A percentile compares a stretch with the other conserved stretches of the same genome.
phyloP scores from a whole-genome alignment of 2,113 vertebrate genomes.

The Scalopus aquaticus region DNA sequence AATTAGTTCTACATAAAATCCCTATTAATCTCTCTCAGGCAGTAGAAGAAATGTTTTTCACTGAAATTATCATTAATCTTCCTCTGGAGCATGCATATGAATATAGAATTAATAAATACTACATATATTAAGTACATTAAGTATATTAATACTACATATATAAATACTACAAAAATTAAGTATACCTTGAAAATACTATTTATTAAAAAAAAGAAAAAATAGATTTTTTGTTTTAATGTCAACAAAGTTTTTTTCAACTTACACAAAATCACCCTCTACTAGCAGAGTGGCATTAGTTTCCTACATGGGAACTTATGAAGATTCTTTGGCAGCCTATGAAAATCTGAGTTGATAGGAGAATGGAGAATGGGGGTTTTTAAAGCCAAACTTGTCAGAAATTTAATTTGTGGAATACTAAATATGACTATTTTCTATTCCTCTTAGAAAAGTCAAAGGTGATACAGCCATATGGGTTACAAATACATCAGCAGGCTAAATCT shows the following conservation, averaged over 20 bases:
- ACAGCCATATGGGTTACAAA: conserved; percentile 73
- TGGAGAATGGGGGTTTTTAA: conserved; percentile 42
- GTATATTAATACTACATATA: neutral
- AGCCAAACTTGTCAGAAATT: conserved; percentile 70
- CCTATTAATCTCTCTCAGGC: neutral
- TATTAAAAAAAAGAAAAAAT: neutral
- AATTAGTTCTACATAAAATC: neutral
- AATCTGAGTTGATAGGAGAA: conserved; percentile 27
- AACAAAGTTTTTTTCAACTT: conserved; percentile 34
- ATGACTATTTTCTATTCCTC: conserved; percentile 72
- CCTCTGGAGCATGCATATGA: neutral
- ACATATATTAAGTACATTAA: neutral
- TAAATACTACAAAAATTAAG: neutral
- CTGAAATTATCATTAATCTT: neutral
- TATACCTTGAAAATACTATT: neutral
- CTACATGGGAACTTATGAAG: neutral
- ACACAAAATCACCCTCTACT: neutral
- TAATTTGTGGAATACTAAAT: conserved; percentile 77
- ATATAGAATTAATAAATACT: too few relatives aligned
- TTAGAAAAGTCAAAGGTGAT: conserved; percentile 73
- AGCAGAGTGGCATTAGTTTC: neutral
- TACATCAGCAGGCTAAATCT: conserved; percentile 61
- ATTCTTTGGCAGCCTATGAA: conserved; percentile 26
- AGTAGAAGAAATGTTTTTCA: neutral
- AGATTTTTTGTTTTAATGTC: neutral